Evolutionary conservation across 2,113 vertebrate species (phyloP), one percentile per base, ranked within the genome.

Genomic region (Cairina moschata): DNA sequence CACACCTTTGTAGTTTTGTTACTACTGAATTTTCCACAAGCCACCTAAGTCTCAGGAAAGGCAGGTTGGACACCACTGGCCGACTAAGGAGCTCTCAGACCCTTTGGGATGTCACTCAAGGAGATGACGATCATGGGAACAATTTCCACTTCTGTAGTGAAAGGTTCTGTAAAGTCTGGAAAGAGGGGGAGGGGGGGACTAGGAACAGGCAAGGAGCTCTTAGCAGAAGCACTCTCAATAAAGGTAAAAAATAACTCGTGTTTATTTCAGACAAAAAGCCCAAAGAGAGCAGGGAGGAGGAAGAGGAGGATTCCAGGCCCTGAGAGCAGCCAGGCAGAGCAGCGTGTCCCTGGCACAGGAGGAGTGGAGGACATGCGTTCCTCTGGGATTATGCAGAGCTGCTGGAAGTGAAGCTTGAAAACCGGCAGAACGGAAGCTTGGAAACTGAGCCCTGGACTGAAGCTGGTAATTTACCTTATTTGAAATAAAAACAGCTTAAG

Each of bases 401-500:
- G 81, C 71, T 96, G 77, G 78, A 96, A 95, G 67, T 83, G 88
- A 89, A 94, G 92, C 88, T 84, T 95, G 86, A 91, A 97, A 94
- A 93, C 56, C 17, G 0, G 38, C 83, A 92, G 77, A 94, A 95
- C 5, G 29, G 93, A 94, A 96, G 95, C 92, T 92, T 95, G 88
- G 93, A 97, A 96, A 95, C 74, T 0, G 5, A 93, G 78, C 91
- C 86, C 78, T 91, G 86, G 59, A 89, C 92, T 92, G 84, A 93
- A 94, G 92, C 5, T 31, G 79, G 91, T 96, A 93, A 97, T 96
- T 96, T 95, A 88, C 93, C 81, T 94, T 95, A 84, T 95, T 96
- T 91, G 86, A 96, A 96, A 96, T 92, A 89, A 97, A 96, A 97
- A 67, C 96, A 95, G 88, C 96, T 97, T 83, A 95, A 96, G 66